Percentiles rank a stretch among this genome's conserved stretches.
phyloP scores from a whole-genome alignment of 2,888 invertebrate species.

The Nephrocerus scutellatus region DNA sequence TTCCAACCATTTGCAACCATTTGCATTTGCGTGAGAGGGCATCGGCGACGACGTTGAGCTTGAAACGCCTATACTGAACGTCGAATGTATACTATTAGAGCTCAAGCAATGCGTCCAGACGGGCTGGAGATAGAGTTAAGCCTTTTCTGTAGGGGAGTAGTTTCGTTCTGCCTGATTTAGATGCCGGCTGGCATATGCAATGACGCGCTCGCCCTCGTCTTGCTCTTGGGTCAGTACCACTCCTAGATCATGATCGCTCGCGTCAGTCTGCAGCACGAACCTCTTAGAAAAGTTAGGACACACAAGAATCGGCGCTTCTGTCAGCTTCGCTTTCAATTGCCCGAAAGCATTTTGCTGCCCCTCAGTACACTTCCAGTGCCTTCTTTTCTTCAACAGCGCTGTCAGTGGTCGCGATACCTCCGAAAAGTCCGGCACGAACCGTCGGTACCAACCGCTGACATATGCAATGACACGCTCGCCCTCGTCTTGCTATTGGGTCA shows the following conservation, averaged over 20 bases:
- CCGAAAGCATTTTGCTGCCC: constrained; percentile 7
- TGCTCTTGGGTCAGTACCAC: constrained; percentile 11
- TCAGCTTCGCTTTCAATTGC: constrained; percentile 1
- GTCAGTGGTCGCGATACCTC: background rate
- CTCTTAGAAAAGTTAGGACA: constrained; percentile 5
- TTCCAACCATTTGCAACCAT: background rate
- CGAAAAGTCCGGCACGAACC: background rate
- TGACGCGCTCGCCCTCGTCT: constrained; percentile 5
- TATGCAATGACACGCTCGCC: too few species aligned
- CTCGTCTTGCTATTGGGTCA: too few species aligned
- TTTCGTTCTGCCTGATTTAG: constrained; percentile 7
- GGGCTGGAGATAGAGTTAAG: constrained; percentile 11
- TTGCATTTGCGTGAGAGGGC: too few species aligned
- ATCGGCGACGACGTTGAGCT: constrained; percentile 10
- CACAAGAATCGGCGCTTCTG: constrained; percentile 3
- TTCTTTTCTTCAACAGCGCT: background rate
- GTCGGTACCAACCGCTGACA: background rate
- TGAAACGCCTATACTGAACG: constrained; percentile 6
- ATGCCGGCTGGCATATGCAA: constrained; percentile 9
- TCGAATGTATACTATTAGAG: constrained; percentile 10
- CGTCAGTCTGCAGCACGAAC: constrained; percentile 6
- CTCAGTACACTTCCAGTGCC: background rate
- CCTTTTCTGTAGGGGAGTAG: constrained; percentile 11
- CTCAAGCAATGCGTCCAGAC: constrained; percentile 9
- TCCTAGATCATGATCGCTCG: constrained; percentile 10